Conservation (phyloP, 2,113 vertebrate species). For the Otocyon megalotis region DNA sequence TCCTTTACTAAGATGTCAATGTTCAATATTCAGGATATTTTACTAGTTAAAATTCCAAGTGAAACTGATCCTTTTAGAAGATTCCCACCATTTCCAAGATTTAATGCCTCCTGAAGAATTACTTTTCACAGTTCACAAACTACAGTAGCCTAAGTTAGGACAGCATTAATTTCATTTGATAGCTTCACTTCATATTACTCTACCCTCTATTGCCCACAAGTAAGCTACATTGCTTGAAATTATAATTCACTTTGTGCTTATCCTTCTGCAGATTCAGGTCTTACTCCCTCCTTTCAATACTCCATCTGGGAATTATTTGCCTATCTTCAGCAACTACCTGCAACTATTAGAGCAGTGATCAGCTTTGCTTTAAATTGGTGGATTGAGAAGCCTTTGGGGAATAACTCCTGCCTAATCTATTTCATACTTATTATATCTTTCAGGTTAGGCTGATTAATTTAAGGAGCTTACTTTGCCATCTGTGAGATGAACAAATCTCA, state of each 20-base stretch:
- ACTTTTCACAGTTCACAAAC: neutral
- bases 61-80: neutral
- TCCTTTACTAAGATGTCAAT: neutral
- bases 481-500: constrained; percentile 46
- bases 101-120: neutral
- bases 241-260: constrained; percentile 52
- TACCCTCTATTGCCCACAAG: constrained; percentile 32
- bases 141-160: neutral
- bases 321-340: constrained; percentile 24
- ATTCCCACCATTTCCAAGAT: neutral
- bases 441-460: constrained; percentile 65
- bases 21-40: neutral
- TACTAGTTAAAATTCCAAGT: neutral
- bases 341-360: constrained; percentile 30
- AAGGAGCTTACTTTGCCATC: constrained; percentile 59
- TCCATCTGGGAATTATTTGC: constrained; percentile 7
- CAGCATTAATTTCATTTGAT: neutral
- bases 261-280: neutral
- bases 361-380: neutral
- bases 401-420: constrained; percentile 48
- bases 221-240: constrained; percentile 52
- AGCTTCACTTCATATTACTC: neutral
- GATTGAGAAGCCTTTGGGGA: constrained; percentile 2
- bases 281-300: neutral
- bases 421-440: constrained; percentile 44